phyloP scores from a whole-genome alignment of 1,140 invertebrate species.

The Drosophila ercepeae region DNA sequence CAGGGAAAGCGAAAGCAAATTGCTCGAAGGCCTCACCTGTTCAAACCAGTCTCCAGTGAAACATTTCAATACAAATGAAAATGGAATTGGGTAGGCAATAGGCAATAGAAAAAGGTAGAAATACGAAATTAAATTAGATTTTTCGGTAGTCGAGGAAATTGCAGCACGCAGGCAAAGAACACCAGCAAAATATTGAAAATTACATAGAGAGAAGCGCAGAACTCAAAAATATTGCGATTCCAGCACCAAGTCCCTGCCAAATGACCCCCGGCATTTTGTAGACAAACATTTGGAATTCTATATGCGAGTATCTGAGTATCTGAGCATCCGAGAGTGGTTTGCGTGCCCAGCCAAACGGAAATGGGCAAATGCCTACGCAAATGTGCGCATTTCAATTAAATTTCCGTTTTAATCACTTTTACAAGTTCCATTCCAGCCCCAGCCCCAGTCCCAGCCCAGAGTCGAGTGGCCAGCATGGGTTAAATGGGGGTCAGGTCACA shows the following conservation, averaged over 20 bases:
- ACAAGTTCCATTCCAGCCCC: slow-evolving; percentile 16
- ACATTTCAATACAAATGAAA: slow-evolving; percentile 43
- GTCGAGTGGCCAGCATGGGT: slow-evolving; percentile 2
- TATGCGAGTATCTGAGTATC: slow-evolving; percentile 16
- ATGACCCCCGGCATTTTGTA: slow-evolving; percentile 30
- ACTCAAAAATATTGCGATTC: slow-evolving; percentile 37
- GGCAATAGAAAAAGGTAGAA: slow-evolving; percentile 42
- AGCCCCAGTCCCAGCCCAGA: too few species aligned
- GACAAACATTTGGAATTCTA: slow-evolving; percentile 38
- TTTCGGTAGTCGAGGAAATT: slow-evolving; percentile 69
- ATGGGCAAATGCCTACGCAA: slow-evolving; percentile 67
- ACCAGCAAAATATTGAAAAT: slow-evolving; percentile 57
- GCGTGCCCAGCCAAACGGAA: slow-evolving; percentile 42
- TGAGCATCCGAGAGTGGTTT: slow-evolving; percentile 40
- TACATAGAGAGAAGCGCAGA: slow-evolving; percentile 19
- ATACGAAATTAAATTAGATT: slow-evolving; percentile 76
- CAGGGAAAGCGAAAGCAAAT: slow-evolving; percentile 73
- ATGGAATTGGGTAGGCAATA: background rate
- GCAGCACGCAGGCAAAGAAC: slow-evolving; percentile 63
- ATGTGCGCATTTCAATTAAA: slow-evolving; percentile 76
- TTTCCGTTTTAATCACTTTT: slow-evolving; percentile 78
- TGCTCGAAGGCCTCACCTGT: slow-evolving; percentile 51
- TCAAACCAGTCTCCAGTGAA: slow-evolving; percentile 21
- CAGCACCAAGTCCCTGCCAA: slow-evolving; percentile 9
- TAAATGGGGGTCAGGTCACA: slow-evolving; percentile 23